A percentile compares a stretch with the other conserved stretches of the same genome.
Evolutionary conservation across 2,888 invertebrate genomes (phyloP).

Genomic region (Lamproptera curius): DNA sequence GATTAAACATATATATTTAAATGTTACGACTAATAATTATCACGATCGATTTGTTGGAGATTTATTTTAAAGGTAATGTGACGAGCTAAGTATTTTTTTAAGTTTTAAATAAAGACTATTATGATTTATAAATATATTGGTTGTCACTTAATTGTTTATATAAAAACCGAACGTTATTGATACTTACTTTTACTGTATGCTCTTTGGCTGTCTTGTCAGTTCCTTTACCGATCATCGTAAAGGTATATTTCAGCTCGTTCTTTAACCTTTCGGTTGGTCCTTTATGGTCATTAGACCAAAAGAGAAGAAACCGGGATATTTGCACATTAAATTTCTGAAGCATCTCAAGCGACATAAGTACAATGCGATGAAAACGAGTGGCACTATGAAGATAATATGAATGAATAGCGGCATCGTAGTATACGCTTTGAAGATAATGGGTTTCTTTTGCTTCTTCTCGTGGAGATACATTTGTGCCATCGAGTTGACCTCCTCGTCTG

Average conservation of each 20-base stretch:
- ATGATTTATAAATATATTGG: no score
- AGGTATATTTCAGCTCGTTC: constrained; percentile 37
- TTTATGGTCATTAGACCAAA: constrained; percentile 44
- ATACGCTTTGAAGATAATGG: constrained; percentile 39
- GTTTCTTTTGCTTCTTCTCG: constrained; percentile 35
- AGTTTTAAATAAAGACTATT: no score
- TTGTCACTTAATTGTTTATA: no score
- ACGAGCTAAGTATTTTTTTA: no score
- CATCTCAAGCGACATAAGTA: constrained; percentile 41
- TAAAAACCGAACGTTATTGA: no score
- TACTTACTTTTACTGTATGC: constrained; percentile 11
- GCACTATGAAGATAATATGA: constrained; percentile 40
- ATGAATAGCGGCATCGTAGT: constrained; percentile 40
- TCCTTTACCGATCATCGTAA: constrained; percentile 43
- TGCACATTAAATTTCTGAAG: constrained; percentile 42
- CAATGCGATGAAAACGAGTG: constrained; percentile 40
- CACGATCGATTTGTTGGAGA: no score
- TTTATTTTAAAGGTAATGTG: no score
- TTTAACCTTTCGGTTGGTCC: constrained; percentile 44
- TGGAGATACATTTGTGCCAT: constrained; percentile 45
- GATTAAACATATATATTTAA: background rate
- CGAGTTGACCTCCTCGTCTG: constrained; percentile 38
- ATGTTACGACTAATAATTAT: no score
- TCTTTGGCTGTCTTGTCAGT: constrained; percentile 1
- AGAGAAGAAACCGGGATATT: constrained; percentile 42